Evolutionary conservation across 2,113 vertebrate genomes (phyloP), one percentile per base, ranked within the genome.

Genomic region (Stercorarius parasiticus): DNA sequence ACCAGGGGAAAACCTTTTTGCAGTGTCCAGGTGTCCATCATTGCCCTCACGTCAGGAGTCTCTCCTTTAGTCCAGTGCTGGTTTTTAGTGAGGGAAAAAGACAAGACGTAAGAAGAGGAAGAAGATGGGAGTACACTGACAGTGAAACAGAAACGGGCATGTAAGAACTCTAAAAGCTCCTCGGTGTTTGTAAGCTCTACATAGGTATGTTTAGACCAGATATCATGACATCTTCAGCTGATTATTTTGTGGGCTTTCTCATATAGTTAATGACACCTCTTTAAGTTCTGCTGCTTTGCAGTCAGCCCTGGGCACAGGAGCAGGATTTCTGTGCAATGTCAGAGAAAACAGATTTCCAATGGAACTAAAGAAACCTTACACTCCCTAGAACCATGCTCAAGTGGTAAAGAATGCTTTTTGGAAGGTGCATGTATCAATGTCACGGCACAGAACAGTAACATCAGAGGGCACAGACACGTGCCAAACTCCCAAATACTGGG

Each of bases 11-110:
- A 99, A 34, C 99, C 99, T 81, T 99, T 99, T 93, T 99, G 99
- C 90, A 99, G 97, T 0, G 98, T 99, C 99, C 99, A 99, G 3
- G 98, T 99, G 90, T 99, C 98, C 99, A 99, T 99, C 98, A 99
- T 98, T 56, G 96, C 93, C 79, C 82, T 98, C 53, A 99, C 98
- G 32, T 99, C 98, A 86, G 98, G 96, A 77, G 98, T 95, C 27
- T 96, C 97, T 72, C 77, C 97, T 52, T 98, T 92, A 91, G 88
- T 98, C 99, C 99, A 99, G 89, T 99, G 99, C 98, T 98, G 94
- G 11, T 38, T 40, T 38, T 32, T 34, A 22, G n/a, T 4, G 4
- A 47, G 26, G 74, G 49, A 91, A 45, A 95, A 77, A 89, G 40
- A 70, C 13, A 29, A 65, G 5, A 50, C 0, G 1, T 53, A 72